Conservation (phyloP, 2,797 vertebrate species). For the Oophaga sylvatica region DNA sequence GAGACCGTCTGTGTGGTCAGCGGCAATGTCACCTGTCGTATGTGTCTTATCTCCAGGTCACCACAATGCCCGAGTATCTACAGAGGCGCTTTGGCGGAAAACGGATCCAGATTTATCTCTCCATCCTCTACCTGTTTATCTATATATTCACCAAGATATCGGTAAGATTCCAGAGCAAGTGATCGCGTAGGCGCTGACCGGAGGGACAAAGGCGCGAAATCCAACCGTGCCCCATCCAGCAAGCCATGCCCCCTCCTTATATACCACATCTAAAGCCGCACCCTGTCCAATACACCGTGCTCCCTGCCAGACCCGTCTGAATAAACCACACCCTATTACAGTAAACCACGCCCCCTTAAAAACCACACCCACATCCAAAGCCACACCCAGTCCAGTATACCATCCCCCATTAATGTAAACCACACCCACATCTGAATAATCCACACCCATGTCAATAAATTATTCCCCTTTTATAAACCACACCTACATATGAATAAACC, state of each 20-base stretch:
- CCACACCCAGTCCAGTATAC: background rate
- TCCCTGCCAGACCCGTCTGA: too few relatives aligned
- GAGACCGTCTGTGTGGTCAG: background rate
- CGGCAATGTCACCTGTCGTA: background rate
- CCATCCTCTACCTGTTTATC: slow-evolving; percentile 91
- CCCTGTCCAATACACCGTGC: background rate
- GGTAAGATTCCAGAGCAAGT: slow-evolving; percentile 73
- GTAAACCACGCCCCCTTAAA: background rate
- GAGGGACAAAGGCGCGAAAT: too few relatives aligned
- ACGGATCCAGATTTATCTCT: slow-evolving; percentile 87
- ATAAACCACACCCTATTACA: too few relatives aligned
- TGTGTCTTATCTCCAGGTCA: slow-evolving; percentile 76
- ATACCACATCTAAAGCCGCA: background rate
- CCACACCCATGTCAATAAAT: too few relatives aligned
- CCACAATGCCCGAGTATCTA: slow-evolving; percentile 95
- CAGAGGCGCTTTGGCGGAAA: slow-evolving; percentile 86
- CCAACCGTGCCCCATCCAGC: background rate
- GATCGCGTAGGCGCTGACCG: too few relatives aligned
- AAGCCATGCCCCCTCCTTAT: too few relatives aligned
- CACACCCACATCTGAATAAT: too few relatives aligned
- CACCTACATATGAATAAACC: background rate
- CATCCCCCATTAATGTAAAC: too few relatives aligned
- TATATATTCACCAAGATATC: slow-evolving; percentile 99
- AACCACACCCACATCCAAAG: background rate
- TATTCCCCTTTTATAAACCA: background rate